Percentiles rank a stretch among this genome's conserved stretches.
phyloP scores from a whole-genome alignment of 2,113 vertebrate genomes.

The Xyliphius kryptos region DNA sequence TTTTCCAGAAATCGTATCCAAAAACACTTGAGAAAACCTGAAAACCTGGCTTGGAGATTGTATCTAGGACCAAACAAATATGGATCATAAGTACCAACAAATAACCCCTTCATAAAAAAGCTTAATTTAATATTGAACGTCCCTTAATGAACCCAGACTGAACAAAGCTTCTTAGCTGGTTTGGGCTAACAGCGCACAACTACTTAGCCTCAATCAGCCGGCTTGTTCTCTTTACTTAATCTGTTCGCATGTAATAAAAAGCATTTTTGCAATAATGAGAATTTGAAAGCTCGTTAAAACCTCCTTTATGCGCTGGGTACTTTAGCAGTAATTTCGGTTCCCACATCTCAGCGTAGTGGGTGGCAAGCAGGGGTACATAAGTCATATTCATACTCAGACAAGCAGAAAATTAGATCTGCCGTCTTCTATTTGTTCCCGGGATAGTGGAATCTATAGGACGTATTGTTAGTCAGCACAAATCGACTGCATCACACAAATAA shows the following conservation, averaged over 20 bases:
- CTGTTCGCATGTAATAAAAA: constrained; percentile 35
- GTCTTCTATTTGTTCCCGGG: constrained; percentile 57
- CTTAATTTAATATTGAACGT: no score
- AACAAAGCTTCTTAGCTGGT: no score
- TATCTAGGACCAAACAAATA: no score
- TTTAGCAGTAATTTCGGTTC: no score
- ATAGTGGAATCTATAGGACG: constrained; percentile 52
- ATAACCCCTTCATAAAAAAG: no score
- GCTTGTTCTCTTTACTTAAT: constrained; percentile 31
- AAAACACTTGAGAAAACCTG: no score
- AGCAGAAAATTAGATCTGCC: constrained; percentile 68
- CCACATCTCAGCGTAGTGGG: not conserved
- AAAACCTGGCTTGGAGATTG: no score
- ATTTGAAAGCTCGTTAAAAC: constrained; percentile 40
- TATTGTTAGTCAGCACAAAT: constrained; percentile 65
- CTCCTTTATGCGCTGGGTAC: no score
- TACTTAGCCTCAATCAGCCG: constrained; percentile 21
- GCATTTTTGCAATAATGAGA: constrained; percentile 34
- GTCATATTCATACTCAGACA: constrained; percentile 66
- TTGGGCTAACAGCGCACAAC: constrained; percentile 15
- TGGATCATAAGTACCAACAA: no score
- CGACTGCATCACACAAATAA: constrained; percentile 43
- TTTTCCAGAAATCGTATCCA: no score
- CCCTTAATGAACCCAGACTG: no score
- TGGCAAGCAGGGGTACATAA: constrained; percentile 43